Conservation (phyloP, 2,797 vertebrate species). For the Malurus leucopterus region DNA sequence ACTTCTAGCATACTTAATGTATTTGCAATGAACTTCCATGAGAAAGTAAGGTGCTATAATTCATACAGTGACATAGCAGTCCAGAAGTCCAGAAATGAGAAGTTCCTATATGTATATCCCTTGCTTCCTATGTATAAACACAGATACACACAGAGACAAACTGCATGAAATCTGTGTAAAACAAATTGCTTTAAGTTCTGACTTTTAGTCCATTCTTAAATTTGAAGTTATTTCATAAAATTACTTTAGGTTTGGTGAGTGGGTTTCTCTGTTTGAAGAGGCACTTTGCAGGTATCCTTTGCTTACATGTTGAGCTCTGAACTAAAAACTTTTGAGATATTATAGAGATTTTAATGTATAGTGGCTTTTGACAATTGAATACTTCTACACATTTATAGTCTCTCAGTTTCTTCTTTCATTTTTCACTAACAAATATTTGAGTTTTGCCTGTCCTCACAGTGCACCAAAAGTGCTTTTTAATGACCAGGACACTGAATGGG, state of each 20-base stretch:
- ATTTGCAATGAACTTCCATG: neutral
- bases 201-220: neutral
- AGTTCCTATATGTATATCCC: neutral
- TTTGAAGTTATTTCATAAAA: neutral
- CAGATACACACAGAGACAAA: neutral
- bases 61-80: neutral
- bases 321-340: neutral
- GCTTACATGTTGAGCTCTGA: neutral
- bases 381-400: neutral
- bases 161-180: neutral
- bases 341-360: neutral
- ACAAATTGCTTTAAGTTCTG: neutral
- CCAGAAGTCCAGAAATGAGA: neutral
- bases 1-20: neutral
- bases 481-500: neutral
- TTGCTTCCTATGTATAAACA: neutral
- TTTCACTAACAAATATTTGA: neutral
- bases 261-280: neutral
- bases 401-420: neutral
- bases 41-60: neutral
- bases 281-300: neutral
- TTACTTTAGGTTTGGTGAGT: neutral
- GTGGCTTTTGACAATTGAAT: neutral
- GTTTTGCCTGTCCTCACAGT: neutral
- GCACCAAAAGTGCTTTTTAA: neutral